Conservation (phyloP, 2,797 vertebrate species). For the Benthosema pterotum region DNA sequence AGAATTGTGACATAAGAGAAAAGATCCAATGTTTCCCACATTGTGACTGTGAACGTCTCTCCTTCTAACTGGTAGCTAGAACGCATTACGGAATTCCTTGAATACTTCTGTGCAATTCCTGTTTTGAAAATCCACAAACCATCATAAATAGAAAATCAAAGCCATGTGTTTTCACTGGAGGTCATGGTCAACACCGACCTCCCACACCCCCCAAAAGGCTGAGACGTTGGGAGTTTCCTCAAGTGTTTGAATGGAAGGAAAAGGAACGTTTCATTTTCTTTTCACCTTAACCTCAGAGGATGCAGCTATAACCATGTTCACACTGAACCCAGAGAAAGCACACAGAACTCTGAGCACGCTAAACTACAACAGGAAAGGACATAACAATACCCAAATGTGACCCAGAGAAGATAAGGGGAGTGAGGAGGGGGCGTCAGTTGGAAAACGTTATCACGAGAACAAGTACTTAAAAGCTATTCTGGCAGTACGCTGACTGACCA, state of each 20-base stretch:
- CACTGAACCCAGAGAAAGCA: not conserved
- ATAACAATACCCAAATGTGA: conserved; percentile 17
- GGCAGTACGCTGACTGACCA: not conserved
- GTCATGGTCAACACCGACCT: conserved; percentile 21
- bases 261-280: conserved; percentile 40
- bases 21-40: not conserved
- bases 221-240: conserved; percentile 38
- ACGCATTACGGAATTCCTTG: not conserved
- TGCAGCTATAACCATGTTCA: not conserved
- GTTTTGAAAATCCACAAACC: not conserved
- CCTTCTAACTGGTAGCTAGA: not conserved
- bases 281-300: not conserved
- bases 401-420: conserved; percentile 16
- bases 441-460: conserved; percentile 13
- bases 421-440: conserved; percentile 18
- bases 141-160: not conserved
- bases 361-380: conserved; percentile 43
- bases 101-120: not conserved
- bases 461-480: not conserved
- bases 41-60: not conserved
- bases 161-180: not conserved
- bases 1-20: not conserved
- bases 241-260: conserved; percentile 51
- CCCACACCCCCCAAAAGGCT: conserved; percentile 17
- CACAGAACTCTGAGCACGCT: conserved; percentile 6